A percentile compares a stretch with the other conserved stretches of the same genome.
Conservation (phyloP, 2,113 vertebrate species). For the Datnioides undecimradiatus region DNA sequence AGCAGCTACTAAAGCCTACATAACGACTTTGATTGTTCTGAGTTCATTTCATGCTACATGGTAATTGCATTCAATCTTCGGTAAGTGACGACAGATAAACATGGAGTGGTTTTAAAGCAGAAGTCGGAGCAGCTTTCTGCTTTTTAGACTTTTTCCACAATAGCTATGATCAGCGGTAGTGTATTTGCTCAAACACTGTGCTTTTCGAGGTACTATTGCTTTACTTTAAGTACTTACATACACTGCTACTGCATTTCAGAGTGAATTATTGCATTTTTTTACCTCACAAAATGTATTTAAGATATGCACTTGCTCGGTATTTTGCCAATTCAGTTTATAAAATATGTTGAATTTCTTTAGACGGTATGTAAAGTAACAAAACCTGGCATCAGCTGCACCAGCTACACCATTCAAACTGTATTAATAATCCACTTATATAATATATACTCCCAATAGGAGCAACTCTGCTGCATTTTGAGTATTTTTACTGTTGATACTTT, state of each 20-base stretch:
- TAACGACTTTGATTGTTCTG: slow-evolving; percentile 10
- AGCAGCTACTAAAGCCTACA: slow-evolving; percentile 15
- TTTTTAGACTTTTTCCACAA: no score
- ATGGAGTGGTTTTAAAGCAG: slow-evolving; percentile 14
- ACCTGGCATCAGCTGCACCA: not conserved
- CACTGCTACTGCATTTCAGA: no score
- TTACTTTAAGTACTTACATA: no score
- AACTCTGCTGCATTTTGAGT: no score
- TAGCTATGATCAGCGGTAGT: no score
- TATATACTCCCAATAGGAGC: not conserved
- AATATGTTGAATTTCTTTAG: not conserved
- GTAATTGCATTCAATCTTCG: slow-evolving; percentile 2
- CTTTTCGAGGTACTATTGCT: not conserved
- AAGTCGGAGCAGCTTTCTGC: slow-evolving; percentile 9
- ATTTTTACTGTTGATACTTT: not conserved
- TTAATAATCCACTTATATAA: not conserved
- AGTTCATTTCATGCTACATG: slow-evolving; percentile 8
- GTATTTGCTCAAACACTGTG: not conserved
- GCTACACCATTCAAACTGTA: not conserved
- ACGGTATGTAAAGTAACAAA: no score
- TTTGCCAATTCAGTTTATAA: not conserved
- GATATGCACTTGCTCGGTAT: no score
- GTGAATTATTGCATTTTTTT: no score
- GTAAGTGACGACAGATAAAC: slow-evolving; percentile 7
- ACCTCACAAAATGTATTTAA: no score